These are phyloP conservation scores for Centruroides vittatus DNA, from an alignment of 1,140 invertebrate species.

Conservation along the genomic window DNA sequence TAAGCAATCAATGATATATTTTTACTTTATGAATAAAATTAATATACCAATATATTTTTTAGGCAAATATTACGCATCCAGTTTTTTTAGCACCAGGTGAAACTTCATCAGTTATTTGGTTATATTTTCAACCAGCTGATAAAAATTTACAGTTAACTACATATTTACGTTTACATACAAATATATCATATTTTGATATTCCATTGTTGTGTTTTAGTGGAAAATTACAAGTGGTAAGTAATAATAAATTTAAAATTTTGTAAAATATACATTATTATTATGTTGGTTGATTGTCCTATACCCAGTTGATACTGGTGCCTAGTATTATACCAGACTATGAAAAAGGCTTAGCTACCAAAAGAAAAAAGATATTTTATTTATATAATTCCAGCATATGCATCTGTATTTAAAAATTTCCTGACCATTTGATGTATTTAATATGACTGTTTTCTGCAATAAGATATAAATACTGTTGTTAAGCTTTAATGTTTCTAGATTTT, in stretches of 20 bases:
- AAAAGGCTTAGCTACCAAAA: too few relatives aligned
- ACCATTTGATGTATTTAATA: too few relatives aligned
- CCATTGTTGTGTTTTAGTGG: slow-evolving; percentile 61
- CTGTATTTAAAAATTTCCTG: too few relatives aligned
- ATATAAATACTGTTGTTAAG: too few relatives aligned
- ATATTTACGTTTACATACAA: slow-evolving; percentile 49
- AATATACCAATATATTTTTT: slow-evolving; percentile 8
- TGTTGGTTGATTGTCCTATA: background rate
- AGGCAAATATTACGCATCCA: slow-evolving; percentile 34
- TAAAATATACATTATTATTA: background rate
- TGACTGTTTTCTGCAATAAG: too few relatives aligned
- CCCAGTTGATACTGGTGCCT: slow-evolving; percentile 1
- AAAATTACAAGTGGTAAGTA: slow-evolving; percentile 41
- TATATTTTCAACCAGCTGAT: slow-evolving; percentile 40
- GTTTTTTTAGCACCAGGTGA: slow-evolving; percentile 45
- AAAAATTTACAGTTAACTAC: slow-evolving; percentile 47
- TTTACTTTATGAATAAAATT: too few relatives aligned
- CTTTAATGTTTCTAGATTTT: too few relatives aligned
- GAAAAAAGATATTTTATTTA: too few relatives aligned
- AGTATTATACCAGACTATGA: background rate
- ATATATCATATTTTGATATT: slow-evolving; percentile 51
- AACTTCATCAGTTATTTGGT: slow-evolving; percentile 35
- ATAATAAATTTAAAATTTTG: background rate
- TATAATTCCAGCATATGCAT: too few relatives aligned
- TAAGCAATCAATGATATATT: too few relatives aligned